Evolutionary conservation across 2,888 invertebrate species (phyloP), one percentile per base, ranked within the genome.

Genomic region (Himalopsyche kuldschensis): DNA sequence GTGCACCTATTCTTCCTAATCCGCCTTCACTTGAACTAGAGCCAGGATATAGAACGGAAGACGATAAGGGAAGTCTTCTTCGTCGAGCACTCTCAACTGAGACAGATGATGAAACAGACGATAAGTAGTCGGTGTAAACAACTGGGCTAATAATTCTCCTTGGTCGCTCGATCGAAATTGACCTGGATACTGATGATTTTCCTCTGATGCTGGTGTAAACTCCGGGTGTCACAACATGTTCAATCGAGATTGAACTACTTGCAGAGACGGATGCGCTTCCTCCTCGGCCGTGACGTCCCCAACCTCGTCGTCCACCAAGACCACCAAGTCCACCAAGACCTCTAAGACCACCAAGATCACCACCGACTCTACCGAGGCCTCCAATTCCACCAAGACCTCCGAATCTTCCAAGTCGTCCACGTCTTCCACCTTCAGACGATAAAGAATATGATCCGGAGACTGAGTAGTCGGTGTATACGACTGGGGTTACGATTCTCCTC

Each of bases 1-100:
- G 27, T 4, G 77, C 81, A n/a, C 82, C 83, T 20, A 81, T 30
- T 30, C 83, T 48, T 8, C 85, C 84, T 63, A 78, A 46, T 48
- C 69, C 83, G 20, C 24, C 80, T 55, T 69, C 48, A 76, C 27
- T 75, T 41, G 35, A 48, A 24, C 79, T 78, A 10, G 35, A 32
- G n/a, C n/a, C 20, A 17, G 47, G 17, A 10, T 10, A 47, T 10
- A 47, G 1, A 4, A 47, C 47, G 17, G 47, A 76, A 76, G 31
- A 31, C 76, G 47, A 17, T 11, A n/a, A 47, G 11, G 47, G 24
- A 69, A 15, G 47, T 41, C 41, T 24, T 41, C 27, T n/a, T 15
- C 55, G 11, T n/a, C 48, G 8, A 17, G 8, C 17, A n/a, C 63
- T 47, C 47, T 81, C 76, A 47, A 76, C 46, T 81, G 76, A 75